Evolutionary conservation across 2,888 invertebrate species (phyloP), one percentile per base, ranked within the genome.

Genomic region (Tubulanus polymorphus): DNA sequence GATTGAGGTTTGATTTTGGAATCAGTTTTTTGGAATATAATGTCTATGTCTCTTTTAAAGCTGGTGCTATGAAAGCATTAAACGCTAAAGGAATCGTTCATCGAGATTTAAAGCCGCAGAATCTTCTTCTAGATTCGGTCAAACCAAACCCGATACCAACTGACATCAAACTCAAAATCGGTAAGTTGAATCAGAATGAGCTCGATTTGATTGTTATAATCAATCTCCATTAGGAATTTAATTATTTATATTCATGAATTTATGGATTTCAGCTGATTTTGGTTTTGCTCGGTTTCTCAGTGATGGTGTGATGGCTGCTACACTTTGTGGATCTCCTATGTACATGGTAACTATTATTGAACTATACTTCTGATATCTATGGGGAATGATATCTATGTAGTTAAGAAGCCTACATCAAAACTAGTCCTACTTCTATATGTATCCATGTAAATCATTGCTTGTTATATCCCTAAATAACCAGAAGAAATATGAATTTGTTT

Each of bases 251-350:
- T 18, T 48, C 15, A 48, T 15, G n/a, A 12, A n/a, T 30, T 48
- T 12, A 48, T 37, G 37, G 51, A 46, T 67, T 67, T 20, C 71
- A 90, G 96, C 96, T 75, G 99, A 99, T 84, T 99, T 99, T 83
- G 99, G 99, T 51, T 99, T 99, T 83, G 99, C 99, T 53, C 85
- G 99, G 77, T 97, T 99, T 81, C 84, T 99, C 48, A 91, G 93
- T 81, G 97, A 97, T 78, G 99, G 99, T 62, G 95, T 94, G 54
- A 99, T 99, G 99, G 99, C 99, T 54, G 97, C 95, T 61, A 99
- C 99, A 30, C 84, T 99, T 41, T 99, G 99, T 81, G 99, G 99
- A 48, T 99, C 97, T 48, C 99, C 99, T 15, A 99, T 99, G 99
- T 99, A 99, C 78, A 99, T 99, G 97, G 93, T 93, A 82, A 84